A percentile compares a stretch with the other conserved stretches of the same genome.
Evolutionary conservation across 2,797 vertebrate genomes (phyloP).

Genomic region (Pipistrellus pipistrellus): DNA sequence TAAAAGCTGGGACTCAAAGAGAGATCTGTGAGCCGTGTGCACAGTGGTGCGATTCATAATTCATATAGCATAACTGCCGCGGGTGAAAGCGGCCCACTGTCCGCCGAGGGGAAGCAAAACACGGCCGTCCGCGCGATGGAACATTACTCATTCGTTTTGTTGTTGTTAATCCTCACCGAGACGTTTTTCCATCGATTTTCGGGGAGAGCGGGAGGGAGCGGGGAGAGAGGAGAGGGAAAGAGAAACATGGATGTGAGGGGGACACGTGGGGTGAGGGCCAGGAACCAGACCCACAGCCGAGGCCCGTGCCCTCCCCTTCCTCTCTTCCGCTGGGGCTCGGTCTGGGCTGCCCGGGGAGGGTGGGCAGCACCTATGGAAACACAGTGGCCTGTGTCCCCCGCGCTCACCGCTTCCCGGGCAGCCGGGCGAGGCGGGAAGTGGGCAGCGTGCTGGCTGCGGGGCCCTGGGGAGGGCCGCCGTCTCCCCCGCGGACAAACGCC

Average conservation of each 20-base stretch:
- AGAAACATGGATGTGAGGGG: no score
- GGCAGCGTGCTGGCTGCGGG: background rate
- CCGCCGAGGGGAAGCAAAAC: background rate
- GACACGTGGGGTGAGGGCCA: no score
- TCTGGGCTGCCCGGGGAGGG: no score
- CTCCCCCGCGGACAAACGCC: background rate
- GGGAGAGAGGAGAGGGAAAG: no score
- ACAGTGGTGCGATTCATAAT: accelerated
- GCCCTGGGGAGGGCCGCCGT: background rate
- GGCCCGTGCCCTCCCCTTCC: no score
- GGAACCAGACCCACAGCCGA: no score
- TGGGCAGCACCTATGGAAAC: background rate
- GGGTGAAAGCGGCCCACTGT: background rate
- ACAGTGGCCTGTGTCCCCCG: background rate
- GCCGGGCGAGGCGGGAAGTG: background rate
- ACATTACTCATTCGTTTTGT: background rate
- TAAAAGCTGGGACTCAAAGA: background rate
- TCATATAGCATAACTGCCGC: background rate
- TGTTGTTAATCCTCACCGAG: no score
- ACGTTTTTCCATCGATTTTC: no score
- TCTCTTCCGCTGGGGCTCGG: no score
- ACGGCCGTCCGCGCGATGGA: accelerated
- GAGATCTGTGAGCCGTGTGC: accelerated
- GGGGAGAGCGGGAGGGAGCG: no score
- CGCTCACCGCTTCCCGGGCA: background rate